Conservation (phyloP, 2,888 invertebrate species). For the Enchytraeus crypticus region DNA sequence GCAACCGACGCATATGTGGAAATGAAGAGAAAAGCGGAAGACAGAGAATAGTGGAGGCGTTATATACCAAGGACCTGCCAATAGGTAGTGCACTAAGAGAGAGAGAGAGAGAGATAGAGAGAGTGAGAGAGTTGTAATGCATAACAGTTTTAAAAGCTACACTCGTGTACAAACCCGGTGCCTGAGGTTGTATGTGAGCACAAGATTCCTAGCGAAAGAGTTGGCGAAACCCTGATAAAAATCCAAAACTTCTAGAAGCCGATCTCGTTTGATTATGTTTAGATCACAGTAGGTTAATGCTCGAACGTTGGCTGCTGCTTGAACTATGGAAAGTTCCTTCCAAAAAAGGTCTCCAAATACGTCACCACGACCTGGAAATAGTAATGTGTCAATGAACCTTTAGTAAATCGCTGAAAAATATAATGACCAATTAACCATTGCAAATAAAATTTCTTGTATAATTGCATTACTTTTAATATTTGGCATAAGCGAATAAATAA, state of each 20-base stretch:
- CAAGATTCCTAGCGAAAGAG: conserved; percentile 93
- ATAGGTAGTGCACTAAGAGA: too few species aligned
- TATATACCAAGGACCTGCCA: too few species aligned
- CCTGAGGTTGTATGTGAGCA: conserved; percentile 93
- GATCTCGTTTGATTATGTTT: conserved; percentile 89
- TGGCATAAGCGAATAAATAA: not conserved
- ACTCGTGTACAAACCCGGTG: conserved; percentile 86
- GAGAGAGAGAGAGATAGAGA: too few species aligned
- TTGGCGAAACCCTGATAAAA: conserved; percentile 99
- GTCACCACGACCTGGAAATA: conserved; percentile 77
- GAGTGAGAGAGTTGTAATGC: too few species aligned
- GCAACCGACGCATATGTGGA: too few species aligned
- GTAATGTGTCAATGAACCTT: too few species aligned
- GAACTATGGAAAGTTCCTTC: conserved; percentile 85
- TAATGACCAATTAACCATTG: not conserved
- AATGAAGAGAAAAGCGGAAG: too few species aligned
- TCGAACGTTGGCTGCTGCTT: conserved; percentile 96
- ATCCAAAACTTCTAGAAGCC: conserved; percentile 80
- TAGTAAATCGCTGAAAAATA: too few species aligned
- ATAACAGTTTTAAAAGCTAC: too few species aligned
- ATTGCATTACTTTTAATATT: not conserved
- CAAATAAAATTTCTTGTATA: not conserved
- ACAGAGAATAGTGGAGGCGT: too few species aligned
- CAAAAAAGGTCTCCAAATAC: conserved; percentile 99
- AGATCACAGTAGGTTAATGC: conserved; percentile 98